Conservation (phyloP, 2,113 vertebrate genomes). For the Murina feae region DNA sequence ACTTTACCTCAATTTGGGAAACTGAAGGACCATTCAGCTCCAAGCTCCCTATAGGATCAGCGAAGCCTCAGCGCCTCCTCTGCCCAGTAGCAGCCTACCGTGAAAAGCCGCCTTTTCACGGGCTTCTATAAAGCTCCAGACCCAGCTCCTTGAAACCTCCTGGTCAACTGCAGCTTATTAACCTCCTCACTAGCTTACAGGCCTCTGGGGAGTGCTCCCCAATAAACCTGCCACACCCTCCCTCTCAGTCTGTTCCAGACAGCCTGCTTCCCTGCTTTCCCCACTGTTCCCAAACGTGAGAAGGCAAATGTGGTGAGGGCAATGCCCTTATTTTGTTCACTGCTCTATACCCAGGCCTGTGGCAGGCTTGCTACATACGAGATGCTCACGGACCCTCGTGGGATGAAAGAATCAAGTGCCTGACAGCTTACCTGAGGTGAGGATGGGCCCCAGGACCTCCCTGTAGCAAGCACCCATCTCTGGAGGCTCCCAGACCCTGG, state of each 20-base stretch:
- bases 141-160: too few species aligned
- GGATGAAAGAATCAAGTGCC: background rate
- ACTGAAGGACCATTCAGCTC: background rate
- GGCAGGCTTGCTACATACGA: background rate
- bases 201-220: background rate
- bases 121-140: too few species aligned
- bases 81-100: rapidly evolving
- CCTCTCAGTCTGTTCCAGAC: background rate
- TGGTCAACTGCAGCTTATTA: too few species aligned
- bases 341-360: background rate
- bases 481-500: background rate
- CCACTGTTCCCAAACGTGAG: too few species aligned
- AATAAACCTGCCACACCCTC: background rate
- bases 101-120: too few species aligned
- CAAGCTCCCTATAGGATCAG: background rate
- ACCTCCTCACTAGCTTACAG: background rate
- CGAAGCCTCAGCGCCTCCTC: background rate
- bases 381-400: background rate
- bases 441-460: background rate
- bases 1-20: background rate
- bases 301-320: background rate
- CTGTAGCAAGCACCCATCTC: background rate
- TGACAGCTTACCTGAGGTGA: too few species aligned
- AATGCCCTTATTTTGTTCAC: background rate
- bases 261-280: background rate